These are phyloP conservation scores for Siphlonurus alternatus DNA, from an alignment of 2,888 invertebrate genomes.

Conservation along the genomic window DNA sequence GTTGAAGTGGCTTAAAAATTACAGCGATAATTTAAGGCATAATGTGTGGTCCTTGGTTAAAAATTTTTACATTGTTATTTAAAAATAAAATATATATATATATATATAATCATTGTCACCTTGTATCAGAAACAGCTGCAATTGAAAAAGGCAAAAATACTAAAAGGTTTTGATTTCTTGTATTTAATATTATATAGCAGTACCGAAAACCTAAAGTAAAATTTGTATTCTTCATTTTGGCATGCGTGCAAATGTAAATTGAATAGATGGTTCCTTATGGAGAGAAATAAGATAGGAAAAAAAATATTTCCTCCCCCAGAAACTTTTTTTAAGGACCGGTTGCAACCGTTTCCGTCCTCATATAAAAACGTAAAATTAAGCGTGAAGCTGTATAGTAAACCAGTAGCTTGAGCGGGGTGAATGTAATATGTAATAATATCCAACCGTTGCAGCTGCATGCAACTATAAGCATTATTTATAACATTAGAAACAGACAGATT, in stretches of 20 bases:
- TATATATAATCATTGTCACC: not conserved
- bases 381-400: not conserved
- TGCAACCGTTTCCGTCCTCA: not conserved
- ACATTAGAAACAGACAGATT: not conserved
- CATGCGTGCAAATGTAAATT: not conserved
- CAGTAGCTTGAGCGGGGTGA: not conserved
- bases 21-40: not conserved
- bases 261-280: not conserved
- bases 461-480: not conserved
- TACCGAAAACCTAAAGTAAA: too few species aligned
- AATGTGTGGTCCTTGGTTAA: not conserved
- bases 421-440: not conserved
- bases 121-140: not conserved
- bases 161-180: not conserved
- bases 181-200: not conserved
- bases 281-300: not conserved
- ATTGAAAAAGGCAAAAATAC: not conserved
- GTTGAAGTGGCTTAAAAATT: not conserved
- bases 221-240: not conserved
- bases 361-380: not conserved
- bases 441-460: not conserved
- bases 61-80: not conserved
- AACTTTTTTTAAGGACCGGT: not conserved
- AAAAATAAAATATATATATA: not conserved
- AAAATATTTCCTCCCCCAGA: not conserved